These are phyloP conservation scores for Xestoiulus laeticollis DNA, from an alignment of 2,888 invertebrate species.

Conservation along the genomic window DNA sequence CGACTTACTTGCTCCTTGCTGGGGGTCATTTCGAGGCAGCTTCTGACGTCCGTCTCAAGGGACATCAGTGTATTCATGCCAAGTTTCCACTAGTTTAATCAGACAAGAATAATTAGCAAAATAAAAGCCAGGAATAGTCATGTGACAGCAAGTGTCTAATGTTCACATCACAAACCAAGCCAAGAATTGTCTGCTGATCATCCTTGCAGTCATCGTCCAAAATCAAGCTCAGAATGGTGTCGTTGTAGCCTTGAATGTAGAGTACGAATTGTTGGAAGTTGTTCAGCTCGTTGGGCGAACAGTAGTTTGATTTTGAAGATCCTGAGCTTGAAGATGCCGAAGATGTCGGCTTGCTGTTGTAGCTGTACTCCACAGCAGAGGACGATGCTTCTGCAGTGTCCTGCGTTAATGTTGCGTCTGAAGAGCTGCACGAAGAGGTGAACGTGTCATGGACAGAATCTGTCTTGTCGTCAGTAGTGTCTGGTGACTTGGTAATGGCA, in stretches of 20 bases:
- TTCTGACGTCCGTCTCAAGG: conserved; percentile 54
- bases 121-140: background rate
- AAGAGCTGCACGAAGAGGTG: background rate
- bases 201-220: background rate
- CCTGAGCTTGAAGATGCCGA: background rate
- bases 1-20: conserved; percentile 31
- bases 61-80: conserved; percentile 51
- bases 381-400: background rate
- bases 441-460: background rate
- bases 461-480: background rate
- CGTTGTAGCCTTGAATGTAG: conserved; percentile 47
- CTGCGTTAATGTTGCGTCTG: background rate
- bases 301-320: background rate
- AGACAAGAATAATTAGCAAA: background rate
- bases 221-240: conserved; percentile 47
- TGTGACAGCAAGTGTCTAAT: too few relatives aligned
- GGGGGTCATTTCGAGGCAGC: conserved; percentile 50
- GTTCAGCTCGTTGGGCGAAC: background rate
- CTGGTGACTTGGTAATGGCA: background rate
- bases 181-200: background rate
- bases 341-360: background rate
- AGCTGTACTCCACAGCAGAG: background rate
- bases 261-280: background rate
- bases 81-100: conserved; percentile 53
- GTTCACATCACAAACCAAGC: conserved; percentile 9